Evolutionary conservation across 1,140 invertebrate species (phyloP).

Genomic region (Galleria mellonella): DNA sequence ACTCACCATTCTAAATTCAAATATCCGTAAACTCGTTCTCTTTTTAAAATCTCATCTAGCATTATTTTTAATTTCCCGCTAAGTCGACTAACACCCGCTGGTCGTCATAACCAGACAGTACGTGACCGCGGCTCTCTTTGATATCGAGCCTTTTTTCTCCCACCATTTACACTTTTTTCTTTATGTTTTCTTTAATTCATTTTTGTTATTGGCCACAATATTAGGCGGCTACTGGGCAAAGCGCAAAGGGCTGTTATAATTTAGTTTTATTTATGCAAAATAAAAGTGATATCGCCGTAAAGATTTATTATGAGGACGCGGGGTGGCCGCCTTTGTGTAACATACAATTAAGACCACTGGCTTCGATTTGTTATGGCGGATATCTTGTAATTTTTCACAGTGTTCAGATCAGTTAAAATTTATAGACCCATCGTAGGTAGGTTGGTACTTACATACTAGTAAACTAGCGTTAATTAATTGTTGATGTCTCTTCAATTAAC

Average conservation of each 20-base stretch:
- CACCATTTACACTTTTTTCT: slow-evolving; percentile 43
- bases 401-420: slow-evolving; percentile 1
- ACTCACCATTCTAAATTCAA: slow-evolving; percentile 9
- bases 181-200: slow-evolving; percentile 40
- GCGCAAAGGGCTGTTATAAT: slow-evolving; percentile 59
- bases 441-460: no score
- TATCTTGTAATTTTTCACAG: slow-evolving; percentile 4
- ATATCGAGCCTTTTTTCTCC: slow-evolving; percentile 52
- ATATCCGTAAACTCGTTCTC: slow-evolving; percentile 19
- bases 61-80: slow-evolving; percentile 54
- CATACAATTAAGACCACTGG: slow-evolving; percentile 9
- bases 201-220: slow-evolving; percentile 65
- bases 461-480: no score
- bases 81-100: slow-evolving; percentile 48
- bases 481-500: no score
- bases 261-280: slow-evolving; percentile 71
- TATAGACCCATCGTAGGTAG: no score
- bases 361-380: slow-evolving; percentile 10
- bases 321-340: slow-evolving; percentile 22
- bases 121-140: slow-evolving; percentile 66
- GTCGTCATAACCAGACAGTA: slow-evolving; percentile 57
- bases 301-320: slow-evolving; percentile 50
- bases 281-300: slow-evolving; percentile 46
- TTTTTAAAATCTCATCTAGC: slow-evolving; percentile 41
- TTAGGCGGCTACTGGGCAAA: slow-evolving; percentile 62